A percentile compares a stretch with the other conserved stretches of the same genome.
Conservation (phyloP, 2,113 vertebrate species). For the Syngnathus scovelli region DNA sequence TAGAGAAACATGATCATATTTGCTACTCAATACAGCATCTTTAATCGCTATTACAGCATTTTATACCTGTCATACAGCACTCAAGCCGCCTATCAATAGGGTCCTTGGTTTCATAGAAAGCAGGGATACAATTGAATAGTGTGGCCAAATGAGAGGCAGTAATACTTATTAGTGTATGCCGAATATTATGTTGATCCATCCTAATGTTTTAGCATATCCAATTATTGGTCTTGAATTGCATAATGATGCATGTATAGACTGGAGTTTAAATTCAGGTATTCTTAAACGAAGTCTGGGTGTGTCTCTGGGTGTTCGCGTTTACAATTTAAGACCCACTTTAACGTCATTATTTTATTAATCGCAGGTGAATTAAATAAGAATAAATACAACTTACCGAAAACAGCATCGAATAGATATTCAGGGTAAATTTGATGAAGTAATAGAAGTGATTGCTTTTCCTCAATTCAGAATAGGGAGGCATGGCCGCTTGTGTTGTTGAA, state of each 20-base stretch:
- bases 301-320: slow-evolving; percentile 12
- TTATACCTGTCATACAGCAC: neutral
- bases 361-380: neutral
- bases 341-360: neutral
- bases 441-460: slow-evolving; percentile 73
- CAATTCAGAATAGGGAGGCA: slow-evolving; percentile 70
- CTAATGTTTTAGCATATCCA: neutral
- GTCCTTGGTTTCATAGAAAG: neutral
- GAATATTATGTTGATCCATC: neutral
- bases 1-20: neutral
- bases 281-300: slow-evolving; percentile 16
- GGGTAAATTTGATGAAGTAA: slow-evolving; percentile 81
- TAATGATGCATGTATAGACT: neutral
- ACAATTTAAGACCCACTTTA: slow-evolving; percentile 3
- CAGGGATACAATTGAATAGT: neutral
- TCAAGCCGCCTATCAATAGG: no score
- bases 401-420: slow-evolving; percentile 80
- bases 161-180: neutral
- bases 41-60: neutral
- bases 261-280: slow-evolving; percentile 1
- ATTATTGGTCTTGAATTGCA: no score
- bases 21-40: neutral
- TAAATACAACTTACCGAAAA: slow-evolving; percentile 78
- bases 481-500: slow-evolving; percentile 39
- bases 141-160: rapidly evolving